Percentiles rank a stretch among this genome's conserved stretches.
Conservation (phyloP, 2,888 invertebrate genomes). For the Homarus gammarus region DNA sequence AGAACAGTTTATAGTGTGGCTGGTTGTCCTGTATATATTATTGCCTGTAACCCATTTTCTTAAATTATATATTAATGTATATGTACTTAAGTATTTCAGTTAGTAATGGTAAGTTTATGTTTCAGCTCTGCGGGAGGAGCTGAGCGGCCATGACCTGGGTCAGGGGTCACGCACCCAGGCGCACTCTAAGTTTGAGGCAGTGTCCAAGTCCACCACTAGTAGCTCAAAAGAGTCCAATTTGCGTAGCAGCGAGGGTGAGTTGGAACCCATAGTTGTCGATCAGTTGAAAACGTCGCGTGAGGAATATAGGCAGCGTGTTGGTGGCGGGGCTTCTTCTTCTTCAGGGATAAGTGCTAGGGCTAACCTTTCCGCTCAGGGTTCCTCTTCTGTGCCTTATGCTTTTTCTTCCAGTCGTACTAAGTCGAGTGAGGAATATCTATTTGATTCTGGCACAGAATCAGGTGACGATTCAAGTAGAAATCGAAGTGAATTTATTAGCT, state of each 20-base stretch:
- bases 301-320: slow-evolving; percentile 49
- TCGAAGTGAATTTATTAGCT: slow-evolving; percentile 60
- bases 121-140: slow-evolving; percentile 65
- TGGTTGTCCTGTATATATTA: too few species aligned
- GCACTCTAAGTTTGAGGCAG: slow-evolving; percentile 30
- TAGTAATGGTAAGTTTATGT: too few species aligned
- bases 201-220: slow-evolving; percentile 36
- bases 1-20: too few species aligned
- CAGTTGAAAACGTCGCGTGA: slow-evolving; percentile 80
- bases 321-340: slow-evolving; percentile 58
- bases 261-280: slow-evolving; percentile 82
- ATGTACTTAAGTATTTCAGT: too few species aligned
- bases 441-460: slow-evolving; percentile 70
- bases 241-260: slow-evolving; percentile 84
- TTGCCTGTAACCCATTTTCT: too few species aligned
- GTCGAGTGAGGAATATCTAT: slow-evolving; percentile 50
- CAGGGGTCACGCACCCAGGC: slow-evolving; percentile 47
- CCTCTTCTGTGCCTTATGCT: slow-evolving; percentile 12
- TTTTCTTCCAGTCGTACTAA: slow-evolving; percentile 43
- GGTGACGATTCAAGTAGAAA: slow-evolving; percentile 64
- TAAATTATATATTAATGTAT: too few species aligned
- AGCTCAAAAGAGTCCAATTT: slow-evolving; percentile 46
- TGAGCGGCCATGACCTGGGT: slow-evolving; percentile 71
- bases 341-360: slow-evolving; percentile 17
- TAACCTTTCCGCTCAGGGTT: slow-evolving; percentile 26